phyloP scores from a whole-genome alignment of 2,797 vertebrate species.

The Hyperoplus immaculatus region DNA sequence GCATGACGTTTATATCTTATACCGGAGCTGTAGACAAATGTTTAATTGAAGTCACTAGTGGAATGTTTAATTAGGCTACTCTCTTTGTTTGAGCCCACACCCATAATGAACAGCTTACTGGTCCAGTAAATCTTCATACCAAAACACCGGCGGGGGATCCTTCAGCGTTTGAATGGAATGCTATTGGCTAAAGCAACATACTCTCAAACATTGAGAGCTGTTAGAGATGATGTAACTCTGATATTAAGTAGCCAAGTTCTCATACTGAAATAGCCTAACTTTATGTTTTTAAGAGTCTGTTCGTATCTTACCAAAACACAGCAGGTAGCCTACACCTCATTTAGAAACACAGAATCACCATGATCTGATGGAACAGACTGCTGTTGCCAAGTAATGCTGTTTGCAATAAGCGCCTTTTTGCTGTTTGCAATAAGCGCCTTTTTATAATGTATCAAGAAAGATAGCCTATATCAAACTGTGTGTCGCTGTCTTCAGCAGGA shows the following conservation, averaged over 20 bases:
- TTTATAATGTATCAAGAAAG: background rate
- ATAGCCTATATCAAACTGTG: background rate
- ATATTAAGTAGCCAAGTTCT: background rate
- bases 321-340: background rate
- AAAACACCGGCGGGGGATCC: too few species aligned
- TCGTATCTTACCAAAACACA: background rate
- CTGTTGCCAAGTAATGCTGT: background rate
- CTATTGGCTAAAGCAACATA: background rate
- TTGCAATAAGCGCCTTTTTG: background rate
- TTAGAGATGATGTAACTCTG: background rate
- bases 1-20: background rate
- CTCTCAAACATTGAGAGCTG: background rate
- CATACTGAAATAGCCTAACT: constrained; percentile 3
- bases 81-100: constrained; percentile 22
- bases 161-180: constrained; percentile 17
- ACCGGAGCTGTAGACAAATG: background rate
- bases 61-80: background rate
- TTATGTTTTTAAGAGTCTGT: background rate
- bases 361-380: background rate
- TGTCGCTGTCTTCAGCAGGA: background rate
- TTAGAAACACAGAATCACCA: background rate
- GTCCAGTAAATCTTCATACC: constrained; percentile 19
- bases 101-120: background rate
- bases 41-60: background rate
- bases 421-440: background rate